Conservation (phyloP, 2,113 vertebrate genomes). For the Gasterosteus aculeatus region DNA sequence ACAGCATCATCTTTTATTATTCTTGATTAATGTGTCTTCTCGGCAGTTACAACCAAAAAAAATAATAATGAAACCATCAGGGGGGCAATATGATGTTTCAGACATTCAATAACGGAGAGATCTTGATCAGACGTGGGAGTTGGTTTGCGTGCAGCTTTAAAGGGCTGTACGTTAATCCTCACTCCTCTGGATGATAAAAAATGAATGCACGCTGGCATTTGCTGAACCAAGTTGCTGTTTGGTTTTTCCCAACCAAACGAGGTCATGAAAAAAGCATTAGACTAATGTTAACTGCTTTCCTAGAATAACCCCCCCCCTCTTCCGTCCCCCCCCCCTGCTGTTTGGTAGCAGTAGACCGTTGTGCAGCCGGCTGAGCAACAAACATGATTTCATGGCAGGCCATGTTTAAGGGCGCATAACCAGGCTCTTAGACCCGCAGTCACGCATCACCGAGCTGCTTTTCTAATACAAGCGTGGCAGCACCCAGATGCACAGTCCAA, state of each 20-base stretch:
- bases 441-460: constrained; percentile 46
- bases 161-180: constrained; percentile 43
- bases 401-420: constrained; percentile 27
- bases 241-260: constrained; percentile 26
- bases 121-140: constrained; percentile 33
- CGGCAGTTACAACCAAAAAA: constrained; percentile 60
- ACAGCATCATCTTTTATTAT: constrained; percentile 59
- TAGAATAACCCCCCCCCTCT: constrained; percentile 30
- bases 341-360: constrained; percentile 3
- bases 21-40: constrained; percentile 65
- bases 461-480: constrained; percentile 9
- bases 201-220: constrained; percentile 39
- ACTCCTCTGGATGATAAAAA: constrained; percentile 54
- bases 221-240: constrained; percentile 49
- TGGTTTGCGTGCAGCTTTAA: constrained; percentile 36
- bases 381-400: constrained; percentile 47
- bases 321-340: too few species aligned
- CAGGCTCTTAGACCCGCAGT: constrained; percentile 41
- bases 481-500: constrained; percentile 24
- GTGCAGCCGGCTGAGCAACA: constrained; percentile 14
- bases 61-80: constrained; percentile 51
- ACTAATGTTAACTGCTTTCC: constrained; percentile 39
- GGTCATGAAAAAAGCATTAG: constrained; percentile 48
- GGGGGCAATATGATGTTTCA: constrained; percentile 40
- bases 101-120: constrained; percentile 43